Base-by-base conservation (phyloP, 2,888 invertebrate species). In the Netelia virgata region DNA sequence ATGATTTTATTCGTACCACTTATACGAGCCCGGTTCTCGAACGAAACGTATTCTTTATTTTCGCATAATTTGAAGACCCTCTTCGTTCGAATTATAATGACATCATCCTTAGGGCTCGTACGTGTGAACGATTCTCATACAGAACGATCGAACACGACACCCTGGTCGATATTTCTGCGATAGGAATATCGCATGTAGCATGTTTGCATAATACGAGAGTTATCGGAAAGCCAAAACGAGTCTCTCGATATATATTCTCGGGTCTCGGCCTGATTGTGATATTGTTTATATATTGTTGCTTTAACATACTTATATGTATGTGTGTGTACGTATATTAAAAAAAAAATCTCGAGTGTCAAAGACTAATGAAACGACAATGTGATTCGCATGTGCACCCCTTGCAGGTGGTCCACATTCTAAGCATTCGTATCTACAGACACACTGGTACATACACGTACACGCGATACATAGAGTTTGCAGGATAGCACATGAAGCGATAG, bases 351-450 rank as follows among this genome's bases (percentile, higher is more conserved):
- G 5, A 55, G 43, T 20, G 20, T 68, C 59, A 23, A 69, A 20
- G 43, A 69, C 47, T 59, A 57, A 43, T 47, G 47, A 3, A n/a
- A 68, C 28, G 59, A 77, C 76, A 77, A 77, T 77, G 68, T 77
- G 68, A 68, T 77, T 68, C 23, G 47, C 3, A n/a, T 0, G 14
- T 47, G 11, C 47, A 14, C 47, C 28, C 11, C 47, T 47, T 47
- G 10, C 10, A 47, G 47, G 47, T 47, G 47, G 11, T 14, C 2
- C 47, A 47, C 47, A 28, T 28, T 28, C 28, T 5, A 5, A 28
- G 47, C 47, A 47, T 28, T 28, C 47, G 47, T 14, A 47, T 14
- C 14, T 1, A 47, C 47, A 14, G 10, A 47, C 47, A 47, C 47
- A 10, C 11, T 14, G 14, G 14, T 14, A 47, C 47, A 47, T 14